Percentiles rank a stretch among this genome's conserved stretches.
Evolutionary conservation across 2,113 vertebrate species (phyloP).

Genomic region (Peromyscus polionotus): DNA sequence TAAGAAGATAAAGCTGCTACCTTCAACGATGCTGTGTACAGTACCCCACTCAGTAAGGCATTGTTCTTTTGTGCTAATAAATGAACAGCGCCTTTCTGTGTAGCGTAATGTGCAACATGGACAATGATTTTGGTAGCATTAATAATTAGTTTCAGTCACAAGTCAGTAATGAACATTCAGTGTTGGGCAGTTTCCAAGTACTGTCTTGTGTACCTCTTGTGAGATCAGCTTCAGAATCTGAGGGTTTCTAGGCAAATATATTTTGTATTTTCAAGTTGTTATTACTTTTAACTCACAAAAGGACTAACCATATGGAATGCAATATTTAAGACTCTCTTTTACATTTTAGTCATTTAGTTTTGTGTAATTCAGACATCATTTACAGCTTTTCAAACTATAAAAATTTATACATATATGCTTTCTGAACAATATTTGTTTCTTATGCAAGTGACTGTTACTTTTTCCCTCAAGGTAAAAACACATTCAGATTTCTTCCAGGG

Average conservation of each 20-base stretch:
- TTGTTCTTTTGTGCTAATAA: neutral
- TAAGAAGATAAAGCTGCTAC: neutral
- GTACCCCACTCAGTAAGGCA: conserved; percentile 32
- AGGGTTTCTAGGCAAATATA: neutral
- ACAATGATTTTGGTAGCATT: neutral
- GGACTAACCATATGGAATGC: neutral
- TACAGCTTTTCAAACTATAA: neutral
- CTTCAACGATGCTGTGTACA: neutral
- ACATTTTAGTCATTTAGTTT: neutral
- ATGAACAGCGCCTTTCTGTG: conserved; percentile 15
- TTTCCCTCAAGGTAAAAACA: neutral
- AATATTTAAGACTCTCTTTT: neutral
- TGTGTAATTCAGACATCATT: neutral
- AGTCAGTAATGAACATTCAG: neutral
- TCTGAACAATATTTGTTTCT: neutral
- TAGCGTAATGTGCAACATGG: neutral
- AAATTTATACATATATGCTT: neutral
- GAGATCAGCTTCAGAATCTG: neutral
- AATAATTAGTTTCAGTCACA: neutral
- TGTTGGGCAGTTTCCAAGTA: neutral
- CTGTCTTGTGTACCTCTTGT: neutral
- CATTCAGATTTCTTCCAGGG: neutral
- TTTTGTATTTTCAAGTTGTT: neutral
- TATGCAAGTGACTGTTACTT: neutral
- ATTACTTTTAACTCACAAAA: neutral